A percentile compares a stretch with the other conserved stretches of the same genome.
Evolutionary conservation across 2,888 invertebrate genomes (phyloP).

Genomic region (Lysandra bellargus): DNA sequence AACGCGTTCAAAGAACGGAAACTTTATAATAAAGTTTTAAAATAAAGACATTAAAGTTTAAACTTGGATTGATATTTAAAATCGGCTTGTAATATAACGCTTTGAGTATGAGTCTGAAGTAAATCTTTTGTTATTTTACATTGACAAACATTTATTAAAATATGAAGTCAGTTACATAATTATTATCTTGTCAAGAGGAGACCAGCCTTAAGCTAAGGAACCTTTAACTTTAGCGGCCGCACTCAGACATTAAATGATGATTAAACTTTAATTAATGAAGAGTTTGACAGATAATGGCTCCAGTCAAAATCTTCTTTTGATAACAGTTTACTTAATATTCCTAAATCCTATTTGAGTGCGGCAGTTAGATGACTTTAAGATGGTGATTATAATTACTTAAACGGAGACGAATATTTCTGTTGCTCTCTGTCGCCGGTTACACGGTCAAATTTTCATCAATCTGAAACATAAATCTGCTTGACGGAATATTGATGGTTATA

Average conservation of each 20-base stretch:
- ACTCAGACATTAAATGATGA: too few relatives aligned
- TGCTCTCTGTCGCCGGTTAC: not conserved
- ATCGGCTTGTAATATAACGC: conserved; percentile 10
- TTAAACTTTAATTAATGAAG: too few relatives aligned
- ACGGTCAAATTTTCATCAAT: too few relatives aligned
- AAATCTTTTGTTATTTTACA: not conserved
- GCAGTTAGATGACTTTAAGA: too few relatives aligned
- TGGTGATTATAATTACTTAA: too few relatives aligned
- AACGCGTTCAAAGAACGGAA: not conserved
- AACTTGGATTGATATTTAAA: not conserved
- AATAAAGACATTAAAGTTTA: conserved; percentile 13
- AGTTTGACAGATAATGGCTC: too few relatives aligned
- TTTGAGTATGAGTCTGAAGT: conserved; percentile 14
- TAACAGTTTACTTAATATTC: too few relatives aligned
- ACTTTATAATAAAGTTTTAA: not conserved
- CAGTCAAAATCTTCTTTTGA: too few relatives aligned
- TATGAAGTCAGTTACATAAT: not conserved
- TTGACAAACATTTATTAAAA: not conserved
- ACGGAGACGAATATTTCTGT: not conserved
- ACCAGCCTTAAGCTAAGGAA: not conserved
- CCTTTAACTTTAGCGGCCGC: not conserved
- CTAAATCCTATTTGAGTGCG: too few relatives aligned
- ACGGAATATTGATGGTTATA: too few relatives aligned
- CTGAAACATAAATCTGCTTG: too few relatives aligned
- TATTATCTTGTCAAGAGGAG: not conserved